These are phyloP conservation scores for Andrena fulva DNA, from an alignment of 2,888 invertebrate genomes.

Conservation along the genomic window DNA sequence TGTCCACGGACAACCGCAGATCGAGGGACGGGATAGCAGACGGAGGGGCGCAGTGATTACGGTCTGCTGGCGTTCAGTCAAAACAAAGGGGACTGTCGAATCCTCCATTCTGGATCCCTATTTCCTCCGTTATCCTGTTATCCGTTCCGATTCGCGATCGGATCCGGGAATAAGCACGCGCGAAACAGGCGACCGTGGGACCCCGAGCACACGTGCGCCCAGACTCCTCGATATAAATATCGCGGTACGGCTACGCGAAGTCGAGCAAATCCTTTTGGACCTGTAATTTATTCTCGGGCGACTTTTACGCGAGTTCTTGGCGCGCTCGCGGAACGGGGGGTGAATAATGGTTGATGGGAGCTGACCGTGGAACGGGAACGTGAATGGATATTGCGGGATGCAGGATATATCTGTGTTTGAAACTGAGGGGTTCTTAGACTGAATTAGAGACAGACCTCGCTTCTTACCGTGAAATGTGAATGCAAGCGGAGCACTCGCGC, in stretches of 20 bases:
- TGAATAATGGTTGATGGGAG: background rate
- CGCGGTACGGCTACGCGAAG: slow-evolving; percentile 17
- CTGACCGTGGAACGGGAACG: background rate
- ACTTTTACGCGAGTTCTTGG: slow-evolving; percentile 29
- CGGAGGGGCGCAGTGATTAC: slow-evolving; percentile 61
- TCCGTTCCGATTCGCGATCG: no score
- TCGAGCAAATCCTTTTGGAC: slow-evolving; percentile 8
- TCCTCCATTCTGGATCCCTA: no score
- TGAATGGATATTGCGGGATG: no score
- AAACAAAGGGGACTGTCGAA: slow-evolving; percentile 68
- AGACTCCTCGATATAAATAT: slow-evolving; percentile 33
- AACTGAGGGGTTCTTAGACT: no score
- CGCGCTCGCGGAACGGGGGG: background rate
- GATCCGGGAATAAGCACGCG: background rate
- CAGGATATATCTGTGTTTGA: no score
- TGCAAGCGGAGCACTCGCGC: background rate
- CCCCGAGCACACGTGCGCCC: background rate
- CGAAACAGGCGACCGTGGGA: background rate
- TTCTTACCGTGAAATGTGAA: no score
- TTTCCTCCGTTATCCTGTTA: no score
- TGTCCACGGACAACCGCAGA: slow-evolving; percentile 32
- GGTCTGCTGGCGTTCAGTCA: slow-evolving; percentile 74
- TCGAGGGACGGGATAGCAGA: slow-evolving; percentile 29
- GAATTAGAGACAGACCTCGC: no score
- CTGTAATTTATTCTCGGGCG: slow-evolving; percentile 29